phyloP scores from a whole-genome alignment of 2,888 invertebrate genomes.

The Tuta absoluta region DNA sequence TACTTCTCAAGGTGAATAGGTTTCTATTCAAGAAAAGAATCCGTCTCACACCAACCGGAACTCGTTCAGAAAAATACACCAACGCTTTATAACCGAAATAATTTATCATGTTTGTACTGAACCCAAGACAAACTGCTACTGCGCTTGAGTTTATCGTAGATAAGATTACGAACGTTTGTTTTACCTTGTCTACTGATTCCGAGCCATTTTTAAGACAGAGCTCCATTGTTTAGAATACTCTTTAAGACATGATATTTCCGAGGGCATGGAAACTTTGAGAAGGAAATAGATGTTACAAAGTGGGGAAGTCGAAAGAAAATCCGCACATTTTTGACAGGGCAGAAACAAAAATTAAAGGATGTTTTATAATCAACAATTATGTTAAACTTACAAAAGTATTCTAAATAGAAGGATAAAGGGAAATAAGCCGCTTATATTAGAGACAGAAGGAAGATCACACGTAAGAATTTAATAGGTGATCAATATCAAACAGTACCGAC shows the following conservation, averaged over 20 bases:
- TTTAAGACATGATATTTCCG: constrained; percentile 57
- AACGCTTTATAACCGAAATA: constrained; percentile 76
- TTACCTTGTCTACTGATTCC: constrained; percentile 76
- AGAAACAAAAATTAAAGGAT: not conserved
- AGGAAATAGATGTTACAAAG: constrained; percentile 49
- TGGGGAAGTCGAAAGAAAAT: constrained; percentile 31
- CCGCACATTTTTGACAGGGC: not conserved
- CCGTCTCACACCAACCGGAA: constrained; percentile 73
- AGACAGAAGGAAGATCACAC: not conserved
- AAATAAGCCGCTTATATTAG: not conserved
- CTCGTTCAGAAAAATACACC: constrained; percentile 74
- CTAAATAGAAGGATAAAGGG: not conserved
- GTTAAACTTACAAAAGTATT: not conserved
- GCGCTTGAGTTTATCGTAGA: constrained; percentile 77
- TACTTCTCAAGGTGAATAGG: constrained; percentile 81
- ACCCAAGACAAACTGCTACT: constrained; percentile 80
- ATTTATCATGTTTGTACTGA: constrained; percentile 80
- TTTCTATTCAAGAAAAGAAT: constrained; percentile 73
- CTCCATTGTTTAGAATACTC: constrained; percentile 68
- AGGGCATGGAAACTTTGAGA: constrained; percentile 48
- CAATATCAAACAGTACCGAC: constrained; percentile 20
- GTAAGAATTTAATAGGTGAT: constrained; percentile 14
- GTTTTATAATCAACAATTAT: not conserved
- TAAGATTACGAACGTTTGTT: constrained; percentile 77
- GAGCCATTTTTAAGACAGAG: constrained; percentile 74